Conservation (phyloP, 2,113 vertebrate genomes). For the Hyaena hyaena region DNA sequence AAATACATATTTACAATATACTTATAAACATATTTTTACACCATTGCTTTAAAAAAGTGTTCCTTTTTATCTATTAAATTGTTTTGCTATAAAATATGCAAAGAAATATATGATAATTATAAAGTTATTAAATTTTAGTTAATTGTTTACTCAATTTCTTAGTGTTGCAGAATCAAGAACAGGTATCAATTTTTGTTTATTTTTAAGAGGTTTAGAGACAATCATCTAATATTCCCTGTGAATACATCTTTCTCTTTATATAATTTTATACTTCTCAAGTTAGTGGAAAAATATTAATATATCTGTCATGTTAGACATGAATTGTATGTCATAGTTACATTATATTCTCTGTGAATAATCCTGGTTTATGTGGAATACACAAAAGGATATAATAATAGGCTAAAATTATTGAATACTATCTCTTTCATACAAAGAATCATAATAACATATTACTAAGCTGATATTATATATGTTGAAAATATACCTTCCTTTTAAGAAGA, state of each 20-base stretch:
- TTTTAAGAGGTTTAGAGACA: background rate
- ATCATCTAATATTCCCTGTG: background rate
- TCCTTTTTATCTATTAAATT: background rate
- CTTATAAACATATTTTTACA: background rate
- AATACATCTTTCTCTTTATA: background rate
- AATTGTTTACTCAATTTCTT: background rate
- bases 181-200: background rate
- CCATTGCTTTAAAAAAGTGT: background rate
- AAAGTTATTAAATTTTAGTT: conserved; percentile 11
- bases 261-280: background rate
- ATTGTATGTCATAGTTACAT: conserved; percentile 30
- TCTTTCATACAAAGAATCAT: background rate
- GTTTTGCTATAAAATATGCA: background rate
- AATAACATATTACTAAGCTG: background rate
- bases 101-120: background rate
- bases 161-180: conserved; percentile 14
- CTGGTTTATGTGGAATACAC: conserved; percentile 28
- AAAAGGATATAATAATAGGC: background rate
- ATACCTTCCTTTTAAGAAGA: conserved; percentile 18
- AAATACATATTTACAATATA: background rate
- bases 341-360: background rate
- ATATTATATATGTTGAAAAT: background rate
- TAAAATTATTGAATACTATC: background rate
- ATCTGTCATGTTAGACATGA: conserved; percentile 35
- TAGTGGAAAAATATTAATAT: conserved; percentile 34